A percentile compares a stretch with the other conserved stretches of the same genome.
These are phyloP conservation scores for Nasonia vitripennis DNA, from an alignment of 1,140 invertebrate species.

Conservation along the genomic window DNA sequence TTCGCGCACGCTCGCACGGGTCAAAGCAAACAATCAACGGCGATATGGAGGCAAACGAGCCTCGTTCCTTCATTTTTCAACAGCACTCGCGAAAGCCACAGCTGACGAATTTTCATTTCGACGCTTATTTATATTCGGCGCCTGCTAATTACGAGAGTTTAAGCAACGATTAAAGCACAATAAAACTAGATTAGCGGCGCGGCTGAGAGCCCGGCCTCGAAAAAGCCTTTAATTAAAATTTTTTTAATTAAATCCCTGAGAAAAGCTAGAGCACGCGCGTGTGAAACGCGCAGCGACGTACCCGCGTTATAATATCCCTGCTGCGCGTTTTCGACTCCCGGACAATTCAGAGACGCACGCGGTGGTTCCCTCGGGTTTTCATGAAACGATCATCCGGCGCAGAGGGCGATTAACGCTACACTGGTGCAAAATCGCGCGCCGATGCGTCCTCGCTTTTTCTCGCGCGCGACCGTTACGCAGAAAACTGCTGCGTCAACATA, in stretches of 20 bases:
- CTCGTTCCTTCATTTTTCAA: no score
- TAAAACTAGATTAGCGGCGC: constrained; percentile 15
- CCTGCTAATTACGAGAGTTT: constrained; percentile 17
- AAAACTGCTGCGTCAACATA: not conserved
- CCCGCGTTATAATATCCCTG: not conserved
- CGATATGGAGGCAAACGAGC: no score
- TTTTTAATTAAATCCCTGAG: constrained; percentile 45
- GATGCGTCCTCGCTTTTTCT: not conserved
- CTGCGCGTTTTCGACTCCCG: no score
- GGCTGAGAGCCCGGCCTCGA: not conserved
- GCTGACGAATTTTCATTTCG: no score
- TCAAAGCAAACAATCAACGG: no score
- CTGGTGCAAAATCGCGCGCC: not conserved
- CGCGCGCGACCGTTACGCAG: not conserved
- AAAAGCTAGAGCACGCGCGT: constrained; percentile 7
- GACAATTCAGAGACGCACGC: no score
- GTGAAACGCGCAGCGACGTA: not conserved
- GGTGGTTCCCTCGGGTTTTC: no score
- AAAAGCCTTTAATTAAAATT: constrained; percentile 45
- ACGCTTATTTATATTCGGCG: not conserved
- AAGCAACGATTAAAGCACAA: constrained; percentile 17
- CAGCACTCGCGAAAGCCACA: no score
- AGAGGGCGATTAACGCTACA: not conserved
- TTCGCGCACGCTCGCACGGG: no score
- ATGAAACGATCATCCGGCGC: not conserved